Evolutionary conservation across 2,113 vertebrate species (phyloP), one percentile per base, ranked within the genome.

Genomic region (Ranitomeya imitator): DNA sequence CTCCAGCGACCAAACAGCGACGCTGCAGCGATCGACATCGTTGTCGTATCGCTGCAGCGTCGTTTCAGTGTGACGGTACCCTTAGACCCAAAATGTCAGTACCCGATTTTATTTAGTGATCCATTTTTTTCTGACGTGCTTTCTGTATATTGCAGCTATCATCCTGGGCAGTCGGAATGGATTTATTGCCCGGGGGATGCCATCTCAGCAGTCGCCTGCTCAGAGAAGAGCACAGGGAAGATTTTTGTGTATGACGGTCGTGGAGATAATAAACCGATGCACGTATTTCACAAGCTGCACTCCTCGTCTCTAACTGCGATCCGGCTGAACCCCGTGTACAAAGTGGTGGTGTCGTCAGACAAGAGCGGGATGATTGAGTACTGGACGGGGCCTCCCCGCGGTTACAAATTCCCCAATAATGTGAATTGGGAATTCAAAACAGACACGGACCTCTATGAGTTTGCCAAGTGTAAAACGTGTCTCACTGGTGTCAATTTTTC

Each of bases 351-450:
- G 60, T 99, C 98, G 19, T 96, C 98, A 16, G 98, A 99, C 93
- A 98, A 98, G 92, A 96, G 96, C 0, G 98, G 98, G 37, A 99
- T 99, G 98, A 93, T 99, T 2, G 98, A 99, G 90, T 99, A 99
- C 91, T 99, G 98, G 98, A 99, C 97, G 5, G 98, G 98, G 51
- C 96, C 97, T 81, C 95, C 95, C 7, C 96, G 94, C 0, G 97
- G 99, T 74, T 99, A 99, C 92, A 96, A 91, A 90, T 99, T 99
- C 89, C 98, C 98, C 6, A 96, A 93, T 92, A 95, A 97, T 18
- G 96, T 99, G 89, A 92, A 94, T 18, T 99, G 98, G 98, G 95
- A 97, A 84, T 99, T 96, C 92, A 99, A 99, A 95, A 99, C 98
- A 0, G 98, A 98, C 92, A 99, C 98, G 0, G 98, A 99, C 92